A percentile compares a stretch with the other conserved stretches of the same genome.
phyloP scores from a whole-genome alignment of 2,113 vertebrate species.

The Stictonetta naevosa region DNA sequence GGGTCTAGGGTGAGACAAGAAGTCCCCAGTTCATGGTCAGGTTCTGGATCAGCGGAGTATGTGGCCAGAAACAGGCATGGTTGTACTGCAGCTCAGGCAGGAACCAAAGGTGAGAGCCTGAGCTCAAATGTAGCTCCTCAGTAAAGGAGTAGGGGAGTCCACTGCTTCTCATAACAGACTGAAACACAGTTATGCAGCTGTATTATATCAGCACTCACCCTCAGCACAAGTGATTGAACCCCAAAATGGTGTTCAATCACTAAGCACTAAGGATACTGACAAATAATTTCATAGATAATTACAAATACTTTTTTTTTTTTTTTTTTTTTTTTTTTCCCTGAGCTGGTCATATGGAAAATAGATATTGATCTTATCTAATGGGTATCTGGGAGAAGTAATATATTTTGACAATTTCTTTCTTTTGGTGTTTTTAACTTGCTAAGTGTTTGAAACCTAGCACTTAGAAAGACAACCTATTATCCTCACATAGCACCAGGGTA shows the following conservation, averaged over 20 bases:
- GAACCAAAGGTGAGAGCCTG: background rate
- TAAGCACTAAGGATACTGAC: background rate
- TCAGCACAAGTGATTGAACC: background rate
- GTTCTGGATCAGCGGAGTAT: background rate
- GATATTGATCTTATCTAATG: conserved; percentile 31
- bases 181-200: background rate
- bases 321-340: background rate
- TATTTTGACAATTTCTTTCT: conserved; percentile 38
- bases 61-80: background rate
- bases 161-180: background rate
- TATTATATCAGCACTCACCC: background rate
- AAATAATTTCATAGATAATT: background rate
- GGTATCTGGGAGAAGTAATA: conserved; percentile 5
- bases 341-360: conserved; percentile 10
- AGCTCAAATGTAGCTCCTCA: background rate
- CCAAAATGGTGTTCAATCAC: background rate
- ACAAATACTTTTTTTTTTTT: background rate
- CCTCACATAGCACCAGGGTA: background rate
- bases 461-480: background rate
- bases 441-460: background rate
- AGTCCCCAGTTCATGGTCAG: background rate
- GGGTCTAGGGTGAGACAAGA: background rate
- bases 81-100: background rate
- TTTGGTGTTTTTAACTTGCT: background rate
- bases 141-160: fast-evolving